Evolutionary conservation across 2,888 invertebrate genomes (phyloP).

Genomic region (Meloe dianella): DNA sequence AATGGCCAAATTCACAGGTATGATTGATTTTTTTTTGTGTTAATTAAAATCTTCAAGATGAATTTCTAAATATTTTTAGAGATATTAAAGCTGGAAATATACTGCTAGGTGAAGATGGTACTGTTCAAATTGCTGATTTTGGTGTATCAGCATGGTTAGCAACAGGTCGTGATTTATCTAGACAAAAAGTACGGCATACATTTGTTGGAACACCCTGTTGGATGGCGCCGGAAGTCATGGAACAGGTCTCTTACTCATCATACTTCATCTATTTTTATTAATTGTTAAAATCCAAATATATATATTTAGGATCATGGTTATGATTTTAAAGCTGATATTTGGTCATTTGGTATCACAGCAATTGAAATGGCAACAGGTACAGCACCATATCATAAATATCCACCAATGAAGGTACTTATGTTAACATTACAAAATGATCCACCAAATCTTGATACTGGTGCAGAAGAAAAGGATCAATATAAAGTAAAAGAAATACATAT

Average conservation of each 20-base stretch:
- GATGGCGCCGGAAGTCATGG: conserved; percentile 99
- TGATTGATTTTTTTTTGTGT: conserved; percentile 5
- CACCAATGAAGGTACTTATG: conserved; percentile 99
- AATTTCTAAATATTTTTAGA: conserved; percentile 59
- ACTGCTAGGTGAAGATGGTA: conserved; percentile 93
- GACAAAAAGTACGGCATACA: conserved; percentile 95
- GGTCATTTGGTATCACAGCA: conserved; percentile 96
- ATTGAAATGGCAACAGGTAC: conserved; percentile 99
- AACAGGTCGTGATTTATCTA: conserved; percentile 89
- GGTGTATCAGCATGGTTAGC: conserved; percentile 98
- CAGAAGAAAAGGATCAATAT: conserved; percentile 97
- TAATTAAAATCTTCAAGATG: neutral
- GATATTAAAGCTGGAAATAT: conserved; percentile 99
- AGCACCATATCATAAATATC: conserved; percentile 98
- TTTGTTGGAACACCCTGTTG: conserved; percentile 99
- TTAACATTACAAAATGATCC: conserved; percentile 97
- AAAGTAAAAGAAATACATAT: conserved; percentile 62
- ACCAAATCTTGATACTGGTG: conserved; percentile 91
- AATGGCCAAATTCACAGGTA: conserved; percentile 98
- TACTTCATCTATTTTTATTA: neutral
- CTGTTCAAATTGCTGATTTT: conserved; percentile 98
- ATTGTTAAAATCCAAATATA: conserved; percentile 34
- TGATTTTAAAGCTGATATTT: conserved; percentile 96
- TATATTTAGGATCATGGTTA: conserved; percentile 89
- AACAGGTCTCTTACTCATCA: conserved; percentile 70